phyloP scores from a whole-genome alignment of 2,113 vertebrate genomes.

The Crotophaga sulcirostris region DNA sequence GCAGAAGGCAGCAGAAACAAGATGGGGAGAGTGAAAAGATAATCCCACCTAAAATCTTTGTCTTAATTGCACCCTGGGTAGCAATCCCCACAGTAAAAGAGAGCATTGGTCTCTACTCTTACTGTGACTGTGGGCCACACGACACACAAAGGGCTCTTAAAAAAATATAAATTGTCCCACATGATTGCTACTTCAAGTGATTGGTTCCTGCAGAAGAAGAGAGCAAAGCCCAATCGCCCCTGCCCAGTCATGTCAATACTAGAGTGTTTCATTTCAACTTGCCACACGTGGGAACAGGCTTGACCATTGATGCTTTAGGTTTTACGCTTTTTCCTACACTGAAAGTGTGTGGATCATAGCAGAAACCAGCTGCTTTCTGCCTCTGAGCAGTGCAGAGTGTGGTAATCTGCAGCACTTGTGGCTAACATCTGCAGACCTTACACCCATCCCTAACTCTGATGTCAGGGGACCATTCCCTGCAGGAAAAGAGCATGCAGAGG shows the following conservation, averaged over 20 bases:
- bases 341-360: background rate
- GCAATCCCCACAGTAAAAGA: background rate
- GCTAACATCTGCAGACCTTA: background rate
- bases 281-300: background rate
- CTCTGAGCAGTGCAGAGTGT: background rate
- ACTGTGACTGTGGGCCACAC: background rate
- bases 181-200: background rate
- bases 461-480: background rate
- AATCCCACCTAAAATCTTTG: background rate
- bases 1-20: background rate
- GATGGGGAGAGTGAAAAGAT: background rate
- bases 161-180: background rate
- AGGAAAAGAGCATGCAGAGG: background rate
- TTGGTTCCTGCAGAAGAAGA: background rate
- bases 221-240: background rate
- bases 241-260: background rate
- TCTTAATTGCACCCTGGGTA: background rate
- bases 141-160: background rate
- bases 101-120: background rate
- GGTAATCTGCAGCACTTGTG: no score
- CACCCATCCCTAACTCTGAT: background rate
- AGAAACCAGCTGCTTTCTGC: background rate
- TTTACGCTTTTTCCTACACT: background rate
- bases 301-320: background rate
- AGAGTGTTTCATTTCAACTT: background rate